Evolutionary conservation across 2,888 invertebrate genomes (phyloP).

Genomic region (Acanthosepion esculentum): DNA sequence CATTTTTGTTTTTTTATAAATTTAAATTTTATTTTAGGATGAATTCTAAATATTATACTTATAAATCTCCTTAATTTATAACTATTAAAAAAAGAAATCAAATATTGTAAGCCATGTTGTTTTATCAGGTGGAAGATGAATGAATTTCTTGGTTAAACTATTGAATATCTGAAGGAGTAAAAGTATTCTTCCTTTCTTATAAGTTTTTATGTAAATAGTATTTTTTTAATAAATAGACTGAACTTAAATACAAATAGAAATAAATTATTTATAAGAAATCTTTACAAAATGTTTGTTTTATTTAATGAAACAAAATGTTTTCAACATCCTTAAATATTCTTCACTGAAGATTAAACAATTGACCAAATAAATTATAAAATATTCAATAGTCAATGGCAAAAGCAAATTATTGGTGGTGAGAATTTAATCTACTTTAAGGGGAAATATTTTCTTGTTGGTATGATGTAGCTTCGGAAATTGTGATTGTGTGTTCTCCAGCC

Average conservation of each 20-base stretch:
- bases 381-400: not conserved
- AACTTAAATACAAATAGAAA: too few relatives aligned
- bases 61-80: not conserved
- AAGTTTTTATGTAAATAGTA: too few relatives aligned
- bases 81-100: too few relatives aligned
- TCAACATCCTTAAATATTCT: not conserved
- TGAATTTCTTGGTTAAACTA: too few relatives aligned
- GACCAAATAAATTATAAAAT: not conserved
- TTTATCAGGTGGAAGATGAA: too few relatives aligned
- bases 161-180: too few relatives aligned
- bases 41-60: not conserved
- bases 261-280: not conserved
- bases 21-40: not conserved
- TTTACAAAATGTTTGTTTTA: not conserved
- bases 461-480: not conserved
- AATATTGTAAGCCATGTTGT: too few relatives aligned
- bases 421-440: not conserved
- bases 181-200: too few relatives aligned
- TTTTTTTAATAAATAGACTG: too few relatives aligned
- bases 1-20: not conserved
- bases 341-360: not conserved
- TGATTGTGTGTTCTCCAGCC: conserved; percentile 2
- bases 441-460: not conserved
- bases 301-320: not conserved
- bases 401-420: not conserved